A percentile compares a stretch with the other conserved stretches of the same genome.
phyloP scores from a whole-genome alignment of 2,888 invertebrate species.

The Automeris io region DNA sequence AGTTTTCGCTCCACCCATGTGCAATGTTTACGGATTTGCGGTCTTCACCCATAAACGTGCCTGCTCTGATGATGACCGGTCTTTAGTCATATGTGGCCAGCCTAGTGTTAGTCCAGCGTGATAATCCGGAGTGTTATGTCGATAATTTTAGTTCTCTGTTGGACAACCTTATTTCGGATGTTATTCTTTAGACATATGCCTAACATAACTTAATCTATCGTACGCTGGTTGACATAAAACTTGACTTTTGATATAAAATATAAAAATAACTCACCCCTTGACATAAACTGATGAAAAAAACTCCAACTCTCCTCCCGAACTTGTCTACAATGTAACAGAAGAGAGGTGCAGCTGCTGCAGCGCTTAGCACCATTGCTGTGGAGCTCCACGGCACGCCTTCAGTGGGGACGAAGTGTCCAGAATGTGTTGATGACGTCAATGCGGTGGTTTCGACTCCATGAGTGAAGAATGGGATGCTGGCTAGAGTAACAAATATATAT shows the following conservation, averaged over 20 bases:
- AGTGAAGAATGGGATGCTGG: constrained; percentile 55
- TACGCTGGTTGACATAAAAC: not conserved
- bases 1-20: too few species aligned
- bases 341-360: constrained; percentile 34
- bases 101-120: too few species aligned
- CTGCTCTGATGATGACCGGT: too few species aligned
- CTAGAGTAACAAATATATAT: too few species aligned
- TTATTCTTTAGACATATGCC: too few species aligned
- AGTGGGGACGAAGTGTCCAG: constrained; percentile 35
- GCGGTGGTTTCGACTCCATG: constrained; percentile 50
- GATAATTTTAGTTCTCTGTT: too few species aligned
- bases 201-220: constrained; percentile 6
- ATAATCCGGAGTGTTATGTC: too few species aligned
- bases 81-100: too few species aligned
- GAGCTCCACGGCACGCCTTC: constrained; percentile 46
- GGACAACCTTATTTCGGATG: too few species aligned
- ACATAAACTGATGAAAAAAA: constrained; percentile 44
- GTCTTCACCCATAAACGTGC: too few species aligned
- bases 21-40: too few species aligned
- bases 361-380: constrained; percentile 37
- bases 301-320: constrained; percentile 43
- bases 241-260: not conserved
- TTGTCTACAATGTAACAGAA: constrained; percentile 38
- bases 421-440: constrained; percentile 40
- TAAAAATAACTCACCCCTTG: constrained; percentile 48